A percentile compares a stretch with the other conserved stretches of the same genome.
Evolutionary conservation across 2,888 invertebrate genomes (phyloP).

Genomic region (Apeira syringaria): DNA sequence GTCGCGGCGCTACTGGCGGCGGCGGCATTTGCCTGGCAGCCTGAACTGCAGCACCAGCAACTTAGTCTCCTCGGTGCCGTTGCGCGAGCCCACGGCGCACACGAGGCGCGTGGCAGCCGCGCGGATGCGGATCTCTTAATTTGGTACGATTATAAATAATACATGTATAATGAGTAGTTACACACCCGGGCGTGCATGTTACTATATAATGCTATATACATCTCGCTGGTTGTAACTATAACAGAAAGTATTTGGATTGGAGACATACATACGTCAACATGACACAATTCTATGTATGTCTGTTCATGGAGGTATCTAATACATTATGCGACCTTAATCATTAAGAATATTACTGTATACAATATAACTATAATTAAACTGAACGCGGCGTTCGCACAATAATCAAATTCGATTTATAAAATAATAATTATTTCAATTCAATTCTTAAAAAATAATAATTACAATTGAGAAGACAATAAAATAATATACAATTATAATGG

Average conservation of each 20-base stretch:
- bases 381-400: no score
- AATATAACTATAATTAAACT: no score
- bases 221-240: slow-evolving; percentile 58
- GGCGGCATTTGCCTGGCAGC: slow-evolving; percentile 88
- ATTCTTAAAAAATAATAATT: no score
- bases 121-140: slow-evolving; percentile 34
- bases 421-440: no score
- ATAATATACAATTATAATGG: no score
- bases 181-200: no score
- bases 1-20: slow-evolving; percentile 78
- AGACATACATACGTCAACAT: slow-evolving; percentile 37
- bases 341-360: no score
- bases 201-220: slow-evolving; percentile 47
- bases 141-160: slow-evolving; percentile 46
- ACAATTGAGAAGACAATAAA: no score
- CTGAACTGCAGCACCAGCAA: slow-evolving; percentile 98
- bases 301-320: no score
- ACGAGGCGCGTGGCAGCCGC: slow-evolving; percentile 98
- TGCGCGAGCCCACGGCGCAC: slow-evolving; percentile 99
- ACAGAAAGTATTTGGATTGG: slow-evolving; percentile 43
- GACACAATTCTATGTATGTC: no score
- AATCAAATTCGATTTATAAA: no score
- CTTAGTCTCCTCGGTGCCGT: slow-evolving; percentile 99
- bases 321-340: no score
- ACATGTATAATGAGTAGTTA: slow-evolving; percentile 37